phyloP scores from a whole-genome alignment of 2,797 vertebrate genomes.

The Setipinna tenuifilis region DNA sequence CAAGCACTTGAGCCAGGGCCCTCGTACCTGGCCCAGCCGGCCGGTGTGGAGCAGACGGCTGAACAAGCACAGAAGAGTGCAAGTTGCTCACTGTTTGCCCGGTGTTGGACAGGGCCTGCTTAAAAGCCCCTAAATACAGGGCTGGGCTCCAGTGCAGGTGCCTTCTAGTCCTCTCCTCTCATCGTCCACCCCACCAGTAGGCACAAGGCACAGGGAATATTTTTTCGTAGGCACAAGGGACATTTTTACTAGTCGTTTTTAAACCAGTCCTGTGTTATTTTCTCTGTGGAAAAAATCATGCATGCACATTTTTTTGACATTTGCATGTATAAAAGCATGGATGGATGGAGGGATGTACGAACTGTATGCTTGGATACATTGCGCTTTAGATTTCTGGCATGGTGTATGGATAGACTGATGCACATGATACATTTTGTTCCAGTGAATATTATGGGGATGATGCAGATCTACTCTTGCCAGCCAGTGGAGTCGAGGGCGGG shows the following conservation, averaged over 20 bases:
- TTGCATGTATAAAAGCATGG: neutral
- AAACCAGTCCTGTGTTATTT: neutral
- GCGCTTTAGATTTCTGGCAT: no score
- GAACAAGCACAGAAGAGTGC: conserved; percentile 65
- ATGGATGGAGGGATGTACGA: neutral
- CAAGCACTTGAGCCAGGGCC: conserved; percentile 73
- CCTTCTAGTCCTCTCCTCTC: conserved; percentile 25
- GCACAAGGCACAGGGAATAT: no score
- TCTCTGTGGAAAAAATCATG: neutral
- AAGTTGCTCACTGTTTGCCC: conserved; percentile 66
- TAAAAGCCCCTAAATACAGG: conserved; percentile 79
- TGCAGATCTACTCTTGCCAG: neutral
- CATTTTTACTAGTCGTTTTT: neutral
- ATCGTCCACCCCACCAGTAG: no score
- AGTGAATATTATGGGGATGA: neutral
- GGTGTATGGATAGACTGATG: neutral
- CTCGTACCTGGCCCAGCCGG: conserved; percentile 67
- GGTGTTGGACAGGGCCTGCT: conserved; percentile 73
- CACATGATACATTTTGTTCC: neutral
- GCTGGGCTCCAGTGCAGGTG: conserved; percentile 41
- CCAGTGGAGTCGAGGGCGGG: neutral
- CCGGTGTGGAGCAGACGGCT: conserved; percentile 62
- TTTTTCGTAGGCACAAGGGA: neutral
- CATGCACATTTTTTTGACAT: neutral
- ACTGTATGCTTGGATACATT: neutral